A percentile compares a stretch with the other conserved stretches of the same genome.
phyloP scores from a whole-genome alignment of 2,888 invertebrate genomes.

The Zhengitettix transpicula region DNA sequence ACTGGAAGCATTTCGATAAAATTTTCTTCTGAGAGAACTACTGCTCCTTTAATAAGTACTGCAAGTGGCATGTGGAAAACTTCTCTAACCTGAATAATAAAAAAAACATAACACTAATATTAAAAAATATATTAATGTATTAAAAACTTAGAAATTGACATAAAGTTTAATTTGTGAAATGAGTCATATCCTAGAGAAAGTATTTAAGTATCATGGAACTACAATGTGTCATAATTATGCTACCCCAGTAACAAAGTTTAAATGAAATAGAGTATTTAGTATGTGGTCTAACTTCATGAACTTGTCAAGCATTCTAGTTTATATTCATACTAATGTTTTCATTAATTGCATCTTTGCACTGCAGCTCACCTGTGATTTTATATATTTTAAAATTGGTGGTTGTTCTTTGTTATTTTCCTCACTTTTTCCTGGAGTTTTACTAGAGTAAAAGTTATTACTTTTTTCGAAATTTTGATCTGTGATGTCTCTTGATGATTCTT shows the following conservation, averaged over 20 bases:
- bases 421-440: conserved; percentile 16
- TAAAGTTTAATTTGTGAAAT: too few relatives aligned
- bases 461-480: conserved; percentile 30
- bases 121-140: background rate
- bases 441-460: conserved; percentile 11
- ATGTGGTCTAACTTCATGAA: too few relatives aligned
- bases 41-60: conserved; percentile 74
- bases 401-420: conserved; percentile 35
- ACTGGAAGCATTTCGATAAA: conserved; percentile 78
- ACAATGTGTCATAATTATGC: too few relatives aligned
- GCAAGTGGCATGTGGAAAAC: conserved; percentile 82
- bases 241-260: too few relatives aligned
- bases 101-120: background rate
- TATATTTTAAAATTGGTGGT: conserved; percentile 59
- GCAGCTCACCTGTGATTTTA: conserved; percentile 45
- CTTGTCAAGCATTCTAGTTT: too few relatives aligned
- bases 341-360: too few relatives aligned
- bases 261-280: too few relatives aligned
- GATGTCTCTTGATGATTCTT: conserved; percentile 35
- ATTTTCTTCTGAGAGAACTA: conserved; percentile 71
- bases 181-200: too few relatives aligned
- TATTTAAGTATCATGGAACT: too few relatives aligned
- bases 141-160: too few relatives aligned
- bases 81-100: conserved; percentile 49
- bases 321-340: too few relatives aligned